Percentiles rank a stretch among this genome's conserved stretches.
Conservation (phyloP, 2,113 vertebrate species). For the Sorex araneus region DNA sequence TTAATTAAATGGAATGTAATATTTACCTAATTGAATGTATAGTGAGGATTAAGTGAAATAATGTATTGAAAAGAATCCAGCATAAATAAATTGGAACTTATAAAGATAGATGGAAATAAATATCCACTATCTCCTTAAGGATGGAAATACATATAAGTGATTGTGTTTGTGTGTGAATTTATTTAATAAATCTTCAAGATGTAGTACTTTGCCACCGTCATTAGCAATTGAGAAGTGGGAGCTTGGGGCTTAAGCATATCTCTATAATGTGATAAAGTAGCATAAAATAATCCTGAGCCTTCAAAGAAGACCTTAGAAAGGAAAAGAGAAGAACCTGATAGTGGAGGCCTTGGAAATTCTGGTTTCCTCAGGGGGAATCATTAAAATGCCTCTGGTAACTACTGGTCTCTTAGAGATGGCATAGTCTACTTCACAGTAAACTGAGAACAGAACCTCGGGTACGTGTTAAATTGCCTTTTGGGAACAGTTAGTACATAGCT, state of each 20-base stretch:
- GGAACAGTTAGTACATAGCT: not conserved
- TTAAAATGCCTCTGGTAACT: constrained; percentile 50
- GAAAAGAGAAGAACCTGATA: constrained; percentile 14
- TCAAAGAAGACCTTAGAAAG: constrained; percentile 39
- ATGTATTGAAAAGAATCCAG: constrained; percentile 8
- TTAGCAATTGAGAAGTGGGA: constrained; percentile 31
- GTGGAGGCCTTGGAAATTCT: not conserved
- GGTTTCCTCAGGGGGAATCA: constrained; percentile 18
- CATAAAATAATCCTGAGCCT: not conserved
- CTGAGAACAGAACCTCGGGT: constrained; percentile 26
- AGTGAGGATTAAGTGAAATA: constrained; percentile 48
- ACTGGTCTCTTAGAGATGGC: constrained; percentile 40
- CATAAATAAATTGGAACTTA: not conserved
- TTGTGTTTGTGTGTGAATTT: not conserved
- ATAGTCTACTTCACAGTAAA: constrained; percentile 46
- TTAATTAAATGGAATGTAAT: not conserved
- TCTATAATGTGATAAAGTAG: constrained; percentile 43
- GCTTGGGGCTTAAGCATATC: not conserved
- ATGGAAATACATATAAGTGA: constrained; percentile 14
- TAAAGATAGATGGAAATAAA: not conserved
- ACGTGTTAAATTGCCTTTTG: constrained; percentile 10
- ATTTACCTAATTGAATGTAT: constrained; percentile 5
- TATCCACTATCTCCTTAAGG: too few relatives aligned
- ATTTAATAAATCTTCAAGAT: constrained; percentile 41
- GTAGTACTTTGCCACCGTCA: constrained; percentile 27